These are phyloP conservation scores for Tragopan temminckii DNA, from an alignment of 2,797 vertebrate species.

Conservation along the genomic window DNA sequence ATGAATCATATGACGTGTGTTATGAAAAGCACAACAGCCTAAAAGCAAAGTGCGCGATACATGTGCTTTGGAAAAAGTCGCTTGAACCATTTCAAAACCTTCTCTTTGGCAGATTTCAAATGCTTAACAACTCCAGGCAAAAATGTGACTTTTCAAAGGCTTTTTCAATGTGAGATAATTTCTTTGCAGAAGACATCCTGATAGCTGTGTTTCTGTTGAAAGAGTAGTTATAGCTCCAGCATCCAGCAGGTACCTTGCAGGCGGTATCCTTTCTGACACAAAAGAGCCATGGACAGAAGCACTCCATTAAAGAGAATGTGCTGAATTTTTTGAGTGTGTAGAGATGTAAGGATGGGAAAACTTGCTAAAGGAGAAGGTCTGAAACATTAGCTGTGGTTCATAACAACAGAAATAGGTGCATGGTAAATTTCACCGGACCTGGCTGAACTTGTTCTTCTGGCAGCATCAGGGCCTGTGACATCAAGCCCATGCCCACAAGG, in stretches of 20 bases:
- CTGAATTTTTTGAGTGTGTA: background rate
- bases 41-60: background rate
- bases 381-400: background rate
- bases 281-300: background rate
- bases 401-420: background rate
- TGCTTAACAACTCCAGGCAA: background rate
- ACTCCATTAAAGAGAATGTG: background rate
- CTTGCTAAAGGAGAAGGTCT: background rate
- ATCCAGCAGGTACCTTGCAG: background rate
- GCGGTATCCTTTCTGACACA: background rate
- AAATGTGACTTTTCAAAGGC: background rate
- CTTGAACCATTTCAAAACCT: slow-evolving; percentile 14
- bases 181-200: background rate
- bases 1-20: background rate
- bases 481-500: background rate
- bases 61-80: background rate
- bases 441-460: background rate
- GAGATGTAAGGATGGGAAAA: background rate
- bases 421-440: background rate
- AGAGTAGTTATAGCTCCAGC: background rate
- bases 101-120: background rate
- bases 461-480: background rate
- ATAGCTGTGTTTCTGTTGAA: background rate
- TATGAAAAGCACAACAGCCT: background rate
- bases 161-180: background rate